A percentile compares a stretch with the other conserved stretches of the same genome.
phyloP scores from a whole-genome alignment of 1,140 invertebrate species.

The Campoletis sonorensis region DNA sequence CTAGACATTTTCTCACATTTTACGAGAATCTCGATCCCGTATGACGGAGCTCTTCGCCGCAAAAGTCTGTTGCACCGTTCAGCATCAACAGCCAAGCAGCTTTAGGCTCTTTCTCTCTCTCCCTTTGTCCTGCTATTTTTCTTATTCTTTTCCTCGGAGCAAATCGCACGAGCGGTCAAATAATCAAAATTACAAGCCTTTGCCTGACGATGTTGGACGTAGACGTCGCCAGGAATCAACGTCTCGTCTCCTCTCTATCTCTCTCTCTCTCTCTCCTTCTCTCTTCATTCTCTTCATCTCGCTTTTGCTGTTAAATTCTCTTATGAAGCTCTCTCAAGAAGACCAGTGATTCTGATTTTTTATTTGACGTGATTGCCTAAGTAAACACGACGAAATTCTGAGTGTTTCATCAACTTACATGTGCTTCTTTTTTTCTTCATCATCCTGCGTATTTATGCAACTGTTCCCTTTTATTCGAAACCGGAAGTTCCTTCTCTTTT shows the following conservation, averaged over 20 bases:
- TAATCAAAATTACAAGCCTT: slow-evolving; percentile 76
- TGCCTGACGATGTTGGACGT: slow-evolving; percentile 71
- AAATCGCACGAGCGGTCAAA: slow-evolving; percentile 74
- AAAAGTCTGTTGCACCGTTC: neutral
- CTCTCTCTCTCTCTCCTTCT: neutral
- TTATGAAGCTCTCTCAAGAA: slow-evolving; percentile 6
- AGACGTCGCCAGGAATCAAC: slow-evolving; percentile 52
- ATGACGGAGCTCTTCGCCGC: neutral
- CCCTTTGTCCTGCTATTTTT: slow-evolving; percentile 27
- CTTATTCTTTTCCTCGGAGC: slow-evolving; percentile 8
- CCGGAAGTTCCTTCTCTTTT: neutral
- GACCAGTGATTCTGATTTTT: slow-evolving; percentile 54
- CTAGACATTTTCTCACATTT: neutral
- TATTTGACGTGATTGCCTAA: slow-evolving; percentile 57
- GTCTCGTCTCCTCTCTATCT: neutral
- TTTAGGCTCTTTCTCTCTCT: slow-evolving; percentile 27
- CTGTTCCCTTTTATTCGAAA: neutral
- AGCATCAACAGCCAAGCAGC: neutral
- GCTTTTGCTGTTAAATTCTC: neutral
- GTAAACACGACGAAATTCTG: slow-evolving; percentile 54
- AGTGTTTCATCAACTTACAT: slow-evolving; percentile 36
- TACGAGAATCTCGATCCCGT: neutral
- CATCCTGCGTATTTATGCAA: slow-evolving; percentile 4
- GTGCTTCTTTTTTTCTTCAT: slow-evolving; percentile 41
- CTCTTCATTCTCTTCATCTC: neutral